Evolutionary conservation across 2,113 vertebrate species (phyloP).

Genomic region (Lucifuga dentata): DNA sequence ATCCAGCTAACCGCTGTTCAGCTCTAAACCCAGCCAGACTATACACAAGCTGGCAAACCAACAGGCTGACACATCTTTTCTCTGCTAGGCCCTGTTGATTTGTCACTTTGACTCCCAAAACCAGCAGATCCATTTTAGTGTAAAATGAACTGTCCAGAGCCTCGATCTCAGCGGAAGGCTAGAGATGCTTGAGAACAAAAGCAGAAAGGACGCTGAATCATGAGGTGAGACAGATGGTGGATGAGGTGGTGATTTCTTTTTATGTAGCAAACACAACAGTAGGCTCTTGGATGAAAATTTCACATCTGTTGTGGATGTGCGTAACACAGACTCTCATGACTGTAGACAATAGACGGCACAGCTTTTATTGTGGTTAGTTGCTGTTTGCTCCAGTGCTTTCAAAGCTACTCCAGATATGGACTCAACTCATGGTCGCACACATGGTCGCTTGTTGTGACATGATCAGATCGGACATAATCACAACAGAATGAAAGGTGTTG

Average conservation of each 20-base stretch:
- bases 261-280: conserved; percentile 40
- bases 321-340: conserved; percentile 18
- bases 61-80: conserved; percentile 37
- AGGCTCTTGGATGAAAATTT: conserved; percentile 19
- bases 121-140: conserved; percentile 47
- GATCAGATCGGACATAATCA: conserved; percentile 26
- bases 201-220: conserved; percentile 45
- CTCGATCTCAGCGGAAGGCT: conserved; percentile 31
- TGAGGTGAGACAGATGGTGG: conserved; percentile 36
- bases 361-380: conserved; percentile 19
- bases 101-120: conserved; percentile 50
- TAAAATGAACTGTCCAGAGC: conserved; percentile 50
- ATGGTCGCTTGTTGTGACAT: conserved; percentile 3
- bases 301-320: conserved; percentile 3
- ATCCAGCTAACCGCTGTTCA: conserved; percentile 30
- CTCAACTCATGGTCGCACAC: conserved; percentile 5
- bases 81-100: conserved; percentile 35
- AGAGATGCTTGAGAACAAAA: conserved; percentile 40
- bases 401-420: conserved; percentile 5
- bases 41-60: background rate
- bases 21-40: conserved; percentile 4
- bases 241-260: conserved; percentile 13
- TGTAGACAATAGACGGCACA: background rate
- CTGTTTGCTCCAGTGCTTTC: conserved; percentile 1
- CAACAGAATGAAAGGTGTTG: background rate